Percentiles rank a stretch among this genome's conserved stretches.
phyloP scores from a whole-genome alignment of 2,888 invertebrate species.

The Plagiodera versicolora region DNA sequence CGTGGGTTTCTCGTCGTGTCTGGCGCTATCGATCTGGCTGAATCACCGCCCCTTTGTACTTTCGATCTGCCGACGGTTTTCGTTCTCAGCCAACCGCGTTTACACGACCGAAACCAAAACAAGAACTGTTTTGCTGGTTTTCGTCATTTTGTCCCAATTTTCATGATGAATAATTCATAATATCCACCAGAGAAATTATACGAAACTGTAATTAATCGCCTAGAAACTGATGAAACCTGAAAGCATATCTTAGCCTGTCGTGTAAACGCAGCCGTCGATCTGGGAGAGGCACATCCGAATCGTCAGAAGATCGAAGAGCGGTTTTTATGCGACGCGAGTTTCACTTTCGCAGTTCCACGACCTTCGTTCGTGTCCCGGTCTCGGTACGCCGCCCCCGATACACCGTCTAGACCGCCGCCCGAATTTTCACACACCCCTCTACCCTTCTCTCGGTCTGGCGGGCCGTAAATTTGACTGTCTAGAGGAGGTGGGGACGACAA shows the following conservation, averaged over 20 bases:
- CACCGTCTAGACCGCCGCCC: neutral
- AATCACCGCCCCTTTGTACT: constrained; percentile 20
- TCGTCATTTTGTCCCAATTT: no score
- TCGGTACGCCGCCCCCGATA: constrained; percentile 42
- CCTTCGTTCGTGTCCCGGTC: constrained; percentile 52
- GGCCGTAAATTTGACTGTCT: neutral
- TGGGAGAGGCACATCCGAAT: constrained; percentile 40
- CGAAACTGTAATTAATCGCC: no score
- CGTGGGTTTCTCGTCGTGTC: no score
- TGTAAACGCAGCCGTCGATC: constrained; percentile 15
- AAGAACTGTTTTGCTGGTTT: neutral
- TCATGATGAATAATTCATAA: no score
- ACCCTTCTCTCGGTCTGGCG: neutral
- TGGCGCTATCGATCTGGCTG: constrained; percentile 58
- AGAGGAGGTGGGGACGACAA: neutral
- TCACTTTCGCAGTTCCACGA: constrained; percentile 55
- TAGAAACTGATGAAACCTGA: no score
- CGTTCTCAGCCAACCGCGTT: neutral
- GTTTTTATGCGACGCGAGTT: constrained; percentile 51
- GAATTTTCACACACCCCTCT: constrained; percentile 24
- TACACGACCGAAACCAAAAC: neutral
- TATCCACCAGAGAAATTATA: no score
- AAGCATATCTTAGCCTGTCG: neutral
- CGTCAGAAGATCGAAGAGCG: constrained; percentile 38
- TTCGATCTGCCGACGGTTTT: neutral